Conservation (phyloP, 2,113 vertebrate species). For the Pomatorhinus ruficollis region DNA sequence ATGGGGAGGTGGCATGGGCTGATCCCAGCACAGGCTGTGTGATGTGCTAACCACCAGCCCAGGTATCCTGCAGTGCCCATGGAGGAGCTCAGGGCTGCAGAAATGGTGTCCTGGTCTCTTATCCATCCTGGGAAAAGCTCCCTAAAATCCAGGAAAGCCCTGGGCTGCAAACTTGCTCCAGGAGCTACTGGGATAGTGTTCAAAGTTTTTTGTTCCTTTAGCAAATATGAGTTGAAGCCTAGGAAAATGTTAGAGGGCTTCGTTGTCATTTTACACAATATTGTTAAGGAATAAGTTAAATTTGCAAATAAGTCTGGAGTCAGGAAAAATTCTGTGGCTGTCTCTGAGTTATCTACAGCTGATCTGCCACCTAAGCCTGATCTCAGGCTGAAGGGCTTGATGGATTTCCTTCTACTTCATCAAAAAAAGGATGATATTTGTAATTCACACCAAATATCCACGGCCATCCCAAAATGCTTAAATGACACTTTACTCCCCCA, state of each 20-base stretch:
- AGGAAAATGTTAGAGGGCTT: background rate
- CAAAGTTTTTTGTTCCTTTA: background rate
- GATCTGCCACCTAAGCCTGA: background rate
- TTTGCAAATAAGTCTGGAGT: background rate
- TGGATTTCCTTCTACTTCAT: background rate
- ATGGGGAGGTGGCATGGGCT: background rate
- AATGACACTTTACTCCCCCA: background rate
- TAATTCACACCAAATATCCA: background rate
- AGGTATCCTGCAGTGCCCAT: rapidly evolving
- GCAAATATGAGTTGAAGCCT: background rate
- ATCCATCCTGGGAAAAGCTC: background rate
- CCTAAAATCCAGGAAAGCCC: background rate
- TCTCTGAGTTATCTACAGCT: background rate
- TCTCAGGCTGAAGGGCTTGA: background rate
- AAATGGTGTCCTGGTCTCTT: background rate
- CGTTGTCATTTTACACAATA: rapidly evolving
- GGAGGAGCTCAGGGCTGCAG: background rate
- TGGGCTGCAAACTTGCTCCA: background rate
- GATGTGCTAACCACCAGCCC: background rate
- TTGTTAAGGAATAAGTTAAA: background rate
- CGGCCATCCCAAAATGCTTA: background rate
- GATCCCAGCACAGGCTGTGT: background rate
- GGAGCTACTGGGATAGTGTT: background rate
- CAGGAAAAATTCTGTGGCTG: background rate
- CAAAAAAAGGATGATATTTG: background rate